Evolutionary conservation across 2,797 vertebrate genomes (phyloP), one percentile per base, ranked within the genome.

Genomic region (Sebastes itinus): DNA sequence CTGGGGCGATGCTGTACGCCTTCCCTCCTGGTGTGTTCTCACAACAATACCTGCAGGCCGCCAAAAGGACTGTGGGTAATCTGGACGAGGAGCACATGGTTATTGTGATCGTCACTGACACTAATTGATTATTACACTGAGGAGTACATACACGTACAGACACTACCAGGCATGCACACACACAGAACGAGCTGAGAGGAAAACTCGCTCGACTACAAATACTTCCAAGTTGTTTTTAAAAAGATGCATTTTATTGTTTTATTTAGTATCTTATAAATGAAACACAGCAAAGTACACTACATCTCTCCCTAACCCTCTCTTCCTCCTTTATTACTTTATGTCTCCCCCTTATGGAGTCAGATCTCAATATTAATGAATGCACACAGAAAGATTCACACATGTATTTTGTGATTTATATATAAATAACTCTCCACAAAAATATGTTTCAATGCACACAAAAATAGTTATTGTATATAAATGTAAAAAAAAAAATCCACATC

Each of bases 11-110:
- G 98, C 95, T 99, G 62, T 99, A 99, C 1, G 98, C 98, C 59
- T 99, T 99, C 90, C 99, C 98, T 0, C 99, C 99, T 0, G 98
- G 98, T n/a, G 97, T 97, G 78, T 99, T 99, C 84, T 98, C 98
- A 1, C 97, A 98, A 92, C 97, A 98, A 95, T 99, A 97, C 95
- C 97, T 99, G 89, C 98, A 98, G 95, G 93, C 92, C 0, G 98
- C 98, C 83, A 95, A 97, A 81, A 97, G 97, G 95, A 97, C 97
- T 92, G 92, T 98, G 95, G 97, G 97, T 68, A 97, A 96, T 85
- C 94, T 99, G 77, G 98, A 99, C 33, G 98, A 99, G 91, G 98
- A 99, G 82, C 98, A 99, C 95, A 97, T 99, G 96, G 97, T 99
- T 32, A 95, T 99, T 62, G 97, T 99, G 67, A 96, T 99, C 49